Evolutionary conservation across 2,113 vertebrate species (phyloP), one percentile per base, ranked within the genome.

Genomic region (Cebidichthys violaceus): DNA sequence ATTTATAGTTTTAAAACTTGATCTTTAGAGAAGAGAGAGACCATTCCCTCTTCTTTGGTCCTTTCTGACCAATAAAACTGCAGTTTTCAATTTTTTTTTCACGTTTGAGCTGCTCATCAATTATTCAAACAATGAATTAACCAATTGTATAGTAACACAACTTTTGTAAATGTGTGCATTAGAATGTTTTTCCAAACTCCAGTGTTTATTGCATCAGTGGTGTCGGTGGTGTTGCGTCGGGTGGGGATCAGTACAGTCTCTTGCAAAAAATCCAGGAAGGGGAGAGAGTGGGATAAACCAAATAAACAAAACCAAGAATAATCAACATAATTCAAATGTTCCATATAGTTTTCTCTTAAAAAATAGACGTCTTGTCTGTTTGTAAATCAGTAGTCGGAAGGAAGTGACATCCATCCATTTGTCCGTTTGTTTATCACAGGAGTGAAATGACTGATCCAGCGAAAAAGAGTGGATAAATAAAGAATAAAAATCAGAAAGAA

Each of bases 301-400:
- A 83, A 60, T 18, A 11, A 52, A 79, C 2, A 37, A 79, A 62
- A 59, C 55, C 55, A 50, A 77, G 20, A 62, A 65, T 54, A 80
- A 52, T 55, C 33, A 77, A 78, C 52, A 79, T 52, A 27, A 70
- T 73, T 47, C 2, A 86, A 86, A 83, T 74, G 67, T 82, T 73
- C 35, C 62, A 17, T 73, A 77, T 47, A 86, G 75, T 86, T 85
- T 83, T 86, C 82, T 82, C 65, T 85, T 83, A 80, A 90, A 90
- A 88, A 93, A 93, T 89, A 90, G 67, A 89, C 50, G 52, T 79
- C 52, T 68, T 4, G 86, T 88, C 82, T 68, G 62, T 88, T 84
- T 87, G 87, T 91, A 92, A 94, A 91, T 95, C 95, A 95, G 93
- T 94, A 94, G 95, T 93, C 50, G 81, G 77, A 62, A 35, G 85